Evolutionary conservation across 2,888 invertebrate species (phyloP).

Genomic region (Eugnorisma glareosa): DNA sequence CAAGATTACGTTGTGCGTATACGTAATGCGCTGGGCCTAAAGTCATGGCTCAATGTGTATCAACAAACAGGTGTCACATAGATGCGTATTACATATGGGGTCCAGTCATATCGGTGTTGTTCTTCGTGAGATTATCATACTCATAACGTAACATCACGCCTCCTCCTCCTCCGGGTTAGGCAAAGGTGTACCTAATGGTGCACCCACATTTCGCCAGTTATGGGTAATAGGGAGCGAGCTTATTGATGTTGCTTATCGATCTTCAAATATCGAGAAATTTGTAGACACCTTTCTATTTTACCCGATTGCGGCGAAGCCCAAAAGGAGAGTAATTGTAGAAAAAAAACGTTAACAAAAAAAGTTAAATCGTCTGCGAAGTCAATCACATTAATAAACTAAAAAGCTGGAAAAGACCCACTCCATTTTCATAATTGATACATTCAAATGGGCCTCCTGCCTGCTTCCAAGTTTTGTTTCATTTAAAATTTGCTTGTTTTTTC

Average conservation of each 20-base stretch:
- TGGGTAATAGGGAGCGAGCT: neutral
- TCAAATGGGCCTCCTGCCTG: no score
- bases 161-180: no score
- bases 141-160: neutral
- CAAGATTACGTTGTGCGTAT: slow-evolving; percentile 50
- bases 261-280: neutral
- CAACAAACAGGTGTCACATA: slow-evolving; percentile 39
- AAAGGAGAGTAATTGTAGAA: no score
- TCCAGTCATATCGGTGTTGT: neutral
- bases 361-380: no score
- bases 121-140: neutral
- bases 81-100: neutral
- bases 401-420: no score
- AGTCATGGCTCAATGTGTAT: slow-evolving; percentile 47
- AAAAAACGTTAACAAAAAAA: no score
- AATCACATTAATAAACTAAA: no score
- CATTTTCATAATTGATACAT: no score
- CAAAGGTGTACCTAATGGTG: neutral
- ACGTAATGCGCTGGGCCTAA: slow-evolving; percentile 43
- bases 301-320: no score
- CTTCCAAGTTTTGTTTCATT: no score
- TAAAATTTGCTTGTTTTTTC: no score
- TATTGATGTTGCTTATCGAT: neutral
- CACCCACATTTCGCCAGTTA: neutral
- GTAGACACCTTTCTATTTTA: neutral